These are phyloP conservation scores for Cacatua alba DNA, from an alignment of 2,113 vertebrate species.

Conservation along the genomic window DNA sequence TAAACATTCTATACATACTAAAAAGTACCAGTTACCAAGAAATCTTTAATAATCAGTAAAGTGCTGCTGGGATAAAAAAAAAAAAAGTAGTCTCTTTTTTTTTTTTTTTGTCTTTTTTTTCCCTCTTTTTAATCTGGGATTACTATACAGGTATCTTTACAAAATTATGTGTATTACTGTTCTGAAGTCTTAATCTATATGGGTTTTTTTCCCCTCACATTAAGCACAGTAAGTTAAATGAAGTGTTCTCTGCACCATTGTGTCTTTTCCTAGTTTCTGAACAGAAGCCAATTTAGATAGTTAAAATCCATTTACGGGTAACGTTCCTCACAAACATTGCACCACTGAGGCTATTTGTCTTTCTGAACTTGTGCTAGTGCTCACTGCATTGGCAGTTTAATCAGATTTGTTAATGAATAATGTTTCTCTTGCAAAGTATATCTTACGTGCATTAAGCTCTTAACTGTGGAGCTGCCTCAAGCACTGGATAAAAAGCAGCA, in stretches of 20 bases:
- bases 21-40: neutral
- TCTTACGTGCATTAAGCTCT: slow-evolving; percentile 23
- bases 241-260: neutral
- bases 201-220: neutral
- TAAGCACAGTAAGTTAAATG: neutral
- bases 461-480: slow-evolving; percentile 29
- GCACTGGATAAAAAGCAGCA: neutral
- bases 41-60: neutral
- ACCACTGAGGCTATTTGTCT: slow-evolving; percentile 59
- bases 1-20: neutral
- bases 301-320: slow-evolving; percentile 57
- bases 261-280: slow-evolving; percentile 34
- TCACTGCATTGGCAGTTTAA: slow-evolving; percentile 53
- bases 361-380: slow-evolving; percentile 39
- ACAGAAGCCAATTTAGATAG: slow-evolving; percentile 58
- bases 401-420: slow-evolving; percentile 65
- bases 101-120: neutral
- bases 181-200: neutral
- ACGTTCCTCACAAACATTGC: slow-evolving; percentile 34
- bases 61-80: neutral
- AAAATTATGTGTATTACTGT: neutral
- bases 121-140: neutral
- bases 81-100: neutral
- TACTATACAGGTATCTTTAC: neutral
- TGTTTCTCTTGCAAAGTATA: slow-evolving; percentile 53